Evolutionary conservation across 2,113 vertebrate species (phyloP).

Genomic region (Syngnathus scovelli): DNA sequence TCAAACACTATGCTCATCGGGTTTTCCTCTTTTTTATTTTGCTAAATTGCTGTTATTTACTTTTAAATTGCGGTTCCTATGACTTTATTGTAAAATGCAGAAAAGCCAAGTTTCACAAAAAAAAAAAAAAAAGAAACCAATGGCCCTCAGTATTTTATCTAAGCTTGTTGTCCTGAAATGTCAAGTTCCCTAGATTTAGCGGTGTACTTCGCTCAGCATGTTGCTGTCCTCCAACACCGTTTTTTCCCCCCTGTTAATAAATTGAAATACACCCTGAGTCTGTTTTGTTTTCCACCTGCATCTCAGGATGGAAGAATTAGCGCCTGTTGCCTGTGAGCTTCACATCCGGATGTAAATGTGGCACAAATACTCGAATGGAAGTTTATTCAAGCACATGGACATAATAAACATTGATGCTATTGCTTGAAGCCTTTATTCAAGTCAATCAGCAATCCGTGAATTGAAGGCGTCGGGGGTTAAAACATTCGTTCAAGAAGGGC

Average conservation of each 20-base stretch:
- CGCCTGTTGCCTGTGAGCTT: constrained; percentile 77
- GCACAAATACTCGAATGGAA: constrained; percentile 82
- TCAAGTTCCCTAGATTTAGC: constrained; percentile 2
- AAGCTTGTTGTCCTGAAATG: too few relatives aligned
- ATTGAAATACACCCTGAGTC: constrained; percentile 37
- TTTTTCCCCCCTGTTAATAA: constrained; percentile 38
- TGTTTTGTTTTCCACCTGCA: constrained; percentile 67
- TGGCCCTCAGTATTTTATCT: too few relatives aligned
- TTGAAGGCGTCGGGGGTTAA: constrained; percentile 21
- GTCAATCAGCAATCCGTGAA: constrained; percentile 78
- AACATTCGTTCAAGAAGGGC: too few relatives aligned
- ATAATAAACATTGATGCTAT: constrained; percentile 90
- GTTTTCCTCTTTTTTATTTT: too few relatives aligned
- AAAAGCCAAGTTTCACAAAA: too few relatives aligned
- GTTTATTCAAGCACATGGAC: constrained; percentile 84
- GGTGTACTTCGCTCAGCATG: constrained; percentile 41
- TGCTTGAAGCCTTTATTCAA: constrained; percentile 76
- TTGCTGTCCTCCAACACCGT: constrained; percentile 18
- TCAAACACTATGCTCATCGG: too few relatives aligned
- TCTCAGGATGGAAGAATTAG: constrained; percentile 76
- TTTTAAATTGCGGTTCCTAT: too few relatives aligned
- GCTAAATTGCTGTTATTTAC: too few relatives aligned
- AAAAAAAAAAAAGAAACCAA: too few relatives aligned
- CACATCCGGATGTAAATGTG: constrained; percentile 81
- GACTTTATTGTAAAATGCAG: too few relatives aligned